phyloP scores from a whole-genome alignment of 1,140 invertebrate genomes.

The Drosophila tropicalis region DNA sequence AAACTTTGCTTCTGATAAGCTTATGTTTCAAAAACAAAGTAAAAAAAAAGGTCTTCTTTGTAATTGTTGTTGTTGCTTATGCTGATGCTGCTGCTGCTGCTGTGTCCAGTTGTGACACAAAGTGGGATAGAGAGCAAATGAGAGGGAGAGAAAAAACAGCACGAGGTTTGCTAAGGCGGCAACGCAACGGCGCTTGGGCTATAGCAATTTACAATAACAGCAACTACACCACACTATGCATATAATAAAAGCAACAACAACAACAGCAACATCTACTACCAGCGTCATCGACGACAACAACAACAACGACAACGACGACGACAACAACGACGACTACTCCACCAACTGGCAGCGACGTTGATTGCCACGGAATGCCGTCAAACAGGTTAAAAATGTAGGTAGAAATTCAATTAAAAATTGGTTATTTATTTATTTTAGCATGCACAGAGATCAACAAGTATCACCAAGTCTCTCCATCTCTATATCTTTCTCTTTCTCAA shows the following conservation, averaged over 20 bases:
- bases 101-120: conserved; percentile 33
- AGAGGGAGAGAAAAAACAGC: conserved; percentile 56
- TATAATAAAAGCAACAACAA: conserved; percentile 61
- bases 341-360: conserved; percentile 73
- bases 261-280: conserved; percentile 50
- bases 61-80: conserved; percentile 65
- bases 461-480: conserved; percentile 11
- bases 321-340: conserved; percentile 66
- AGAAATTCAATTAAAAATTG: conserved; percentile 83
- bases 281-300: conserved; percentile 58
- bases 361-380: conserved; percentile 82
- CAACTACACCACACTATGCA: conserved; percentile 62
- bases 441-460: conserved; percentile 66
- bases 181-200: conserved; percentile 66
- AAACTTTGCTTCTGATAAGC: conserved; percentile 61
- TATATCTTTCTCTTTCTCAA: neutral
- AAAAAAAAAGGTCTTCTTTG: conserved; percentile 74
- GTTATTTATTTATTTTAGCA: conserved; percentile 82
- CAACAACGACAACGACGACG: too few relatives aligned
- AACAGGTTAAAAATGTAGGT: conserved; percentile 83
- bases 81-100: too few relatives aligned
- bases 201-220: conserved; percentile 73
- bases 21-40: conserved; percentile 34
- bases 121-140: conserved; percentile 27
- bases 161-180: conserved; percentile 74